phyloP scores from a whole-genome alignment of 2,888 invertebrate genomes.

The Notodonta dromedarius region DNA sequence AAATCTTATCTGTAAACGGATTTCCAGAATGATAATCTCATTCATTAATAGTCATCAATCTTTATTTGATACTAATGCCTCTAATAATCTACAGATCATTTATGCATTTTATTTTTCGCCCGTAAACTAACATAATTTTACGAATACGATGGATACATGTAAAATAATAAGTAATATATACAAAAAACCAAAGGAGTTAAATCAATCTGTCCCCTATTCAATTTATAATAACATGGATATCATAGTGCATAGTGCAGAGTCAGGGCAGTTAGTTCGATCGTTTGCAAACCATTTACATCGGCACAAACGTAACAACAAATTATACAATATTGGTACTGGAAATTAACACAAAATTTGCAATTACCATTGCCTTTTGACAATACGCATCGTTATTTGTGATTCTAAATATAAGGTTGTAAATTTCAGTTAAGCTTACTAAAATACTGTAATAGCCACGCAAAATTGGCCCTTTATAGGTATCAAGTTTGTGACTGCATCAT shows the following conservation, averaged over 20 bases:
- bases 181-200: too few relatives aligned
- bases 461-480: too few relatives aligned
- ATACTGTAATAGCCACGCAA: neutral
- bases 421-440: neutral
- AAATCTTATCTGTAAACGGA: constrained; percentile 2
- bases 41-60: neutral
- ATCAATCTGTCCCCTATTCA: neutral
- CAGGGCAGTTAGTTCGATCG: constrained; percentile 50
- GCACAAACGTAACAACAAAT: constrained; percentile 44
- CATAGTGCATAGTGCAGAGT: constrained; percentile 44
- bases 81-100: neutral
- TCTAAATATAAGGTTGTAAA: neutral
- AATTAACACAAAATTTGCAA: constrained; percentile 41
- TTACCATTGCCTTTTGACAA: constrained; percentile 10
- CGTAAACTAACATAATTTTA: too few relatives aligned
- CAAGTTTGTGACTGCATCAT: too few relatives aligned
- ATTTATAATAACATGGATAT: constrained; percentile 26
- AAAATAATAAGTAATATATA: too few relatives aligned
- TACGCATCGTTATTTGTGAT: neutral
- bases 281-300: constrained; percentile 55
- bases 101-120: too few relatives aligned
- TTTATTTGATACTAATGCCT: neutral
- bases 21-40: neutral
- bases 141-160: too few relatives aligned
- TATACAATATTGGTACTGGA: constrained; percentile 25